These are phyloP conservation scores for Amia ocellicauda DNA, from an alignment of 2,113 vertebrate genomes.

Conservation along the genomic window DNA sequence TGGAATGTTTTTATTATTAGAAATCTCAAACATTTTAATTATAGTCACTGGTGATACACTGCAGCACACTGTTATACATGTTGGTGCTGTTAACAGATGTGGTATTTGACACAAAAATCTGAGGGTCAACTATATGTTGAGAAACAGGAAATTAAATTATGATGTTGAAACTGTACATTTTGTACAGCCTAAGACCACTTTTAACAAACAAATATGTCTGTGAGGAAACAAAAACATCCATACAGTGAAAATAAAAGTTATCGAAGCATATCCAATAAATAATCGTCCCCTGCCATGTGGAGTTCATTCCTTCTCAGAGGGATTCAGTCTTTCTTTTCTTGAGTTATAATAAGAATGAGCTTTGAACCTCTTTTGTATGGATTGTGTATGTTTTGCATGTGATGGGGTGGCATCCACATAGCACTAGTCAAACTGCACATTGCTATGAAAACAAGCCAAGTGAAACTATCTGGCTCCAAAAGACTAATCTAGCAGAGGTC, in stretches of 20 bases:
- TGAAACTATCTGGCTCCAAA: not conserved
- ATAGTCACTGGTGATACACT: not conserved
- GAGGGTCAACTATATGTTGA: not conserved
- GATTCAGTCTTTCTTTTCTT: no score
- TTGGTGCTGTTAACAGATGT: not conserved
- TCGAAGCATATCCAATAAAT: no score
- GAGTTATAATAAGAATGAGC: no score
- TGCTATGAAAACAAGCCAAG: no score
- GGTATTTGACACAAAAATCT: not conserved
- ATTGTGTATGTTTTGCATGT: no score
- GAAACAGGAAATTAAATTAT: conserved; percentile 7
- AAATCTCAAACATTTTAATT: not conserved
- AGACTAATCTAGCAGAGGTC: conserved; percentile 2
- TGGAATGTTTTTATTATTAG: not conserved
- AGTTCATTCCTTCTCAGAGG: conserved; percentile 1
- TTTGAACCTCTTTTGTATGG: no score
- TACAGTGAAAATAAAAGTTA: no score
- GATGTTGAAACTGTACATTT: not conserved
- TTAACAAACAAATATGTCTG: not conserved
- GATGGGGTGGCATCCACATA: no score
- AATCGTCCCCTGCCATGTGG: conserved; percentile 17
- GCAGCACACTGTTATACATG: not conserved
- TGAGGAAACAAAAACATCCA: conserved; percentile 1
- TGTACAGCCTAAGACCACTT: not conserved
- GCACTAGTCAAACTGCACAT: no score